A percentile compares a stretch with the other conserved stretches of the same genome.
These are phyloP conservation scores for Pararge aegeria DNA, from an alignment of 1,140 invertebrate genomes.

Conservation along the genomic window DNA sequence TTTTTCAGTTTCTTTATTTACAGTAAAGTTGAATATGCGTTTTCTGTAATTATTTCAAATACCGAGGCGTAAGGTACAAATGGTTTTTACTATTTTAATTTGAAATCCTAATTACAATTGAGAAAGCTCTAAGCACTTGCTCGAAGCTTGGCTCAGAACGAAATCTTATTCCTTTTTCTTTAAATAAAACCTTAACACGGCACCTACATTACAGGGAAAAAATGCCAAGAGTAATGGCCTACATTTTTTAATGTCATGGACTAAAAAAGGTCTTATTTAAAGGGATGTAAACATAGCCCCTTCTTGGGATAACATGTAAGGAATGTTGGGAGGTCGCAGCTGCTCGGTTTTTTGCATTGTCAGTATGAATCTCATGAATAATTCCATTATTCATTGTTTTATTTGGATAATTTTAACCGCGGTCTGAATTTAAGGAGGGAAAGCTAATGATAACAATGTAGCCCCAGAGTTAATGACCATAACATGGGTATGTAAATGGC, in stretches of 20 bases:
- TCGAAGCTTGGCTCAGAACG: neutral
- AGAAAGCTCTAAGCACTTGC: too few species aligned
- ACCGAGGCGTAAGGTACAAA: too few species aligned
- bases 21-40: too few species aligned
- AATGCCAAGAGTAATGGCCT: conserved; percentile 13
- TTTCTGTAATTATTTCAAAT: too few species aligned
- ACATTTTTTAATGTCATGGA: conserved; percentile 13
- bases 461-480: neutral
- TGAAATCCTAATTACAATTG: too few species aligned
- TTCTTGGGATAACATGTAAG: conserved; percentile 18
- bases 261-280: conserved; percentile 16
- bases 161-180: neutral
- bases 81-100: too few species aligned
- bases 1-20: too few species aligned
- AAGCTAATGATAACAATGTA: neutral
- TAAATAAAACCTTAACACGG: conserved; percentile 5
- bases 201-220: neutral
- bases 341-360: conserved; percentile 13
- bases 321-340: conserved; percentile 16
- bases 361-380: conserved; percentile 11
- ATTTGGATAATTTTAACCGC: conserved; percentile 9
- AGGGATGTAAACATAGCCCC: conserved; percentile 17
- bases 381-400: conserved; percentile 13
- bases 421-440: neutral
- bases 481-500: too few species aligned